Conservation (phyloP, 2,113 vertebrate species). For the Myrmecophaga tridactyla region DNA sequence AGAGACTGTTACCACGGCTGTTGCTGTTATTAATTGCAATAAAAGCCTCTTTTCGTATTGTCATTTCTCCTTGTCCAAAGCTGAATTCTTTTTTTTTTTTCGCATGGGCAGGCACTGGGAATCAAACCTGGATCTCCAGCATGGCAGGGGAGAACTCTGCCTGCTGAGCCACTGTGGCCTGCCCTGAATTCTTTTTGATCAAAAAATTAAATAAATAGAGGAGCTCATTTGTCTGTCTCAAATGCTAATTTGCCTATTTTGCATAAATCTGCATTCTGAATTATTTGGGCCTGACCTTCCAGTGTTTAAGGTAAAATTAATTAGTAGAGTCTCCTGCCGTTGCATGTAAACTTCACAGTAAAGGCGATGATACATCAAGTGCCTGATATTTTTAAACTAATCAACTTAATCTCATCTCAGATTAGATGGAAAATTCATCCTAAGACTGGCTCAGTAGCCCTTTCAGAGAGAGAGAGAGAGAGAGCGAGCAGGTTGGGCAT, state of each 20-base stretch:
- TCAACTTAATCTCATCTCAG: constrained; percentile 4
- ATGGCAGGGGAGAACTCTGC: no score
- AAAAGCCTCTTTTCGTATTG: background rate
- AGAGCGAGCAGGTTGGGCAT: background rate
- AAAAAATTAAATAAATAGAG: constrained; percentile 40
- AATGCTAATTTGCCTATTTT: constrained; percentile 42
- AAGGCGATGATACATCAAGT: background rate
- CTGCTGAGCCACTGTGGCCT: no score
- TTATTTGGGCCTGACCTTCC: constrained; percentile 55
- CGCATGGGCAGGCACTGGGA: no score
- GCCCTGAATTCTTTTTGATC: constrained; percentile 31
- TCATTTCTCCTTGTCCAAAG: constrained; percentile 29
- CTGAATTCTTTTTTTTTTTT: constrained; percentile 34
- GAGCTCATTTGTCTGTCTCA: background rate
- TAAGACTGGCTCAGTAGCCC: background rate
- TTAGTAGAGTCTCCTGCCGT: constrained; percentile 18
- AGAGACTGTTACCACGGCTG: rapidly evolving
- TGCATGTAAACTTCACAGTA: constrained; percentile 33
- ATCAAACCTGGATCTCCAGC: no score
- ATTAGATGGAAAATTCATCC: background rate
- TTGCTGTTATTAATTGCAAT: background rate
- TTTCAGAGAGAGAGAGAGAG: background rate
- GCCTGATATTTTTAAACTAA: constrained; percentile 22
- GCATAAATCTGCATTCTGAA: constrained; percentile 47
- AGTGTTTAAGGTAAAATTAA: constrained; percentile 62